Evolutionary conservation across 2,797 vertebrate species (phyloP), one percentile per base, ranked within the genome.

Genomic region (Dendrocincla fuliginosa): DNA sequence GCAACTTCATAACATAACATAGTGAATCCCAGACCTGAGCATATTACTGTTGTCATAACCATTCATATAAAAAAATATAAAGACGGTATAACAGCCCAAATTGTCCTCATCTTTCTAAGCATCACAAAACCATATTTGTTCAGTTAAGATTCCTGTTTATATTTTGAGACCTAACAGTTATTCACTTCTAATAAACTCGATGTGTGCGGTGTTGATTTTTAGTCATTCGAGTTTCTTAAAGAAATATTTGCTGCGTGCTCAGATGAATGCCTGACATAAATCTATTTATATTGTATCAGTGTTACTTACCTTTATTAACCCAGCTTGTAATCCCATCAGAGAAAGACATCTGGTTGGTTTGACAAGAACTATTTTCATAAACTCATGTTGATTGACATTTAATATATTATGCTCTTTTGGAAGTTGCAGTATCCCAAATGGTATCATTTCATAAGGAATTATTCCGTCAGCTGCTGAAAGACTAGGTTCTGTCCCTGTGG

Each of bases 331-430:
- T 96, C 90, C 84, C 90, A 77, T 67, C 84, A 96, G 90, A 94
- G 90, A 96, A 74, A 95, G 88, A 86, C 63, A 93, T 95, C 77
- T 93, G 93, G 63, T 74, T 89, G 59, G 70, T 90, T 95, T 97
- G 90, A 96, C 94, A 96, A 82, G 88, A 92, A 63, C 46, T 76
- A 84, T 93, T 94, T 95, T 94, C 89, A 95, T 90, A 92, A 95
- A 92, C 81, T 93, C 63, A n/a, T 50, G 60, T 50, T 90, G 95
- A 97, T 82, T 93, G 95, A 83, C 93, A 64, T 89, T 92, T 93
- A 93, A 92, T 94, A 90, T 90, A 90, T 84, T 90, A 77, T 39
- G 41, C n/a, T 94, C 44, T 89, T 84, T 53, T 84, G 78, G 60
- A 95, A 92, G 68, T 50, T 84, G 41, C 5, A 3, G 37, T 93